These are phyloP conservation scores for Malurus elegans DNA, from an alignment of 2,113 vertebrate species.

Conservation along the genomic window DNA sequence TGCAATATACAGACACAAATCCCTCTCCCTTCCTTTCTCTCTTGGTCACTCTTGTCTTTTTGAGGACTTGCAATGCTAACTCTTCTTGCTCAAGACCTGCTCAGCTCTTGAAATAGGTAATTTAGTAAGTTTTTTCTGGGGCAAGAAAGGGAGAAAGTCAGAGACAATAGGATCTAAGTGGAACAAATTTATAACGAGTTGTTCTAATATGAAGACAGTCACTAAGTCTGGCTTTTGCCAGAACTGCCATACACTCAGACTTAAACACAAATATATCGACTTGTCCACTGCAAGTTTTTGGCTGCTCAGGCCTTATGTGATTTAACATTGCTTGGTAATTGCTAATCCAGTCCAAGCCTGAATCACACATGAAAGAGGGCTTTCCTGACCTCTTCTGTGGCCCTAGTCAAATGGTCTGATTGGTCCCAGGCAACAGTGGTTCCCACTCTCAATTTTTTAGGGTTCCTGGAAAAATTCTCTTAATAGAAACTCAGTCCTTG, in stretches of 20 bases:
- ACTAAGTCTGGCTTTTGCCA: neutral
- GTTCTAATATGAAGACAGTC: neutral
- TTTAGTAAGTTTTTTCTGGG: neutral
- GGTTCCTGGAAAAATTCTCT: neutral
- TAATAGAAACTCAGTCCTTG: neutral
- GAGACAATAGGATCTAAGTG: neutral
- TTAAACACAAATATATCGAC: neutral
- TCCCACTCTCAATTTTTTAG: neutral
- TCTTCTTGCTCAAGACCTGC: neutral
- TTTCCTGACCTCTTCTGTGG: neutral
- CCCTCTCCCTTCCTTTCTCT: neutral
- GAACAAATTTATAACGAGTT: neutral
- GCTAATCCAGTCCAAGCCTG: neutral
- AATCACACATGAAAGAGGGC: neutral
- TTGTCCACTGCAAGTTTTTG: neutral
- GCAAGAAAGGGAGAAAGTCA: neutral
- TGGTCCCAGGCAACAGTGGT: neutral
- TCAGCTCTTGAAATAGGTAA: neutral
- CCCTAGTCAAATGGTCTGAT: neutral
- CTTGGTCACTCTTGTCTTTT: neutral
- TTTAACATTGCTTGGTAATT: neutral
- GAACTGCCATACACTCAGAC: neutral
- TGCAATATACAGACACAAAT: slow-evolving; percentile 13
- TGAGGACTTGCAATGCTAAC: neutral
- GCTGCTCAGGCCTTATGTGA: neutral